These are phyloP conservation scores for Aphelenchoides besseyi DNA, from an alignment of 1,140 invertebrate species.

Conservation along the genomic window DNA sequence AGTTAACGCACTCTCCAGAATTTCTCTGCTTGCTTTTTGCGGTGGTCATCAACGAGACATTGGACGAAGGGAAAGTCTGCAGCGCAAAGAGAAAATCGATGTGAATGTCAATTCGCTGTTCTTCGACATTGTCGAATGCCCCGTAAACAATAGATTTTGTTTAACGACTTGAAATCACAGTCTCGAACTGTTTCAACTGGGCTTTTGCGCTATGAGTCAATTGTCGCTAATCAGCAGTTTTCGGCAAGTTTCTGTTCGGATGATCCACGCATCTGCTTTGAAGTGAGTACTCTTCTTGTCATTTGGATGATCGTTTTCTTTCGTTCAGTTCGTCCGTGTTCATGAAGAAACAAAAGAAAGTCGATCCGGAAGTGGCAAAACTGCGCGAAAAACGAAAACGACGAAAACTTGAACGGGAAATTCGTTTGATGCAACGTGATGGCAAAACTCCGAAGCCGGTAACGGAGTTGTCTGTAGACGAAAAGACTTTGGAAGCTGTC, in stretches of 20 bases:
- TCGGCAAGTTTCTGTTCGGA: background rate
- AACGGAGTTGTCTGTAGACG: slow-evolving; percentile 54
- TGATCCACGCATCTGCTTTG: background rate
- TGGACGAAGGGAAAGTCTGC: no score
- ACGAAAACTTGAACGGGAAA: slow-evolving; percentile 56
- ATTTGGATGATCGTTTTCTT: slow-evolving; percentile 4
- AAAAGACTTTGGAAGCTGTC: slow-evolving; percentile 53
- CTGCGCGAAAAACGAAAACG: slow-evolving; percentile 47
- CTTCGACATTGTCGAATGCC: no score
- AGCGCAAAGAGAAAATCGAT: no score
- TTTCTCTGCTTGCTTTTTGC: background rate
- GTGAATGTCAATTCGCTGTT: no score
- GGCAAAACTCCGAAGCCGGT: slow-evolving; percentile 61
- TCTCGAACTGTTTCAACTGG: no score
- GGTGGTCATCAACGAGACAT: background rate
- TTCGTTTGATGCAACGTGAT: slow-evolving; percentile 55
- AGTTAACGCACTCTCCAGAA: background rate
- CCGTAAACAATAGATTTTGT: no score
- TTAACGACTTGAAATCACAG: no score
- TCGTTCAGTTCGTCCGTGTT: slow-evolving; percentile 3
- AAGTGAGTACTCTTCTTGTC: background rate
- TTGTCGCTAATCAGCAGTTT: background rate
- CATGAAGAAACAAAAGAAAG: slow-evolving; percentile 56
- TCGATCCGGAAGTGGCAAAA: slow-evolving; percentile 61
- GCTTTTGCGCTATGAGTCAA: background rate